Percentiles rank a stretch among this genome's conserved stretches.
Conservation (phyloP, 2,113 vertebrate species). For the Microcebus murinus region DNA sequence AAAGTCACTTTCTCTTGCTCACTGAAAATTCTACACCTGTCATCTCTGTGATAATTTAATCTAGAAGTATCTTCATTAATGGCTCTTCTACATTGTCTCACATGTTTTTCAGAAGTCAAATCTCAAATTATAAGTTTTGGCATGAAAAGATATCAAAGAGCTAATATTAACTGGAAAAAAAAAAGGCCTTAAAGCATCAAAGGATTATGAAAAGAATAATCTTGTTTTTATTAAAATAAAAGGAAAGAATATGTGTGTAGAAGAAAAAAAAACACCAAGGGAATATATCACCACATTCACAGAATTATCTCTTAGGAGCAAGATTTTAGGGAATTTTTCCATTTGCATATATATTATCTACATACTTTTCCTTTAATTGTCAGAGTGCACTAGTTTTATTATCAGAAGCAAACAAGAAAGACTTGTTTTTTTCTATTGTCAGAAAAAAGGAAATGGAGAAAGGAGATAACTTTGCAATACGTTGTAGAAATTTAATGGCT, state of each 20-base stretch:
- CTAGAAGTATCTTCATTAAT: background rate
- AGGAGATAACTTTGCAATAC: background rate
- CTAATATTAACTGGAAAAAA: background rate
- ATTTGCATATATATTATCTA: background rate
- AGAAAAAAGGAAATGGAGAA: background rate
- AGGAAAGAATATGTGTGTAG: background rate
- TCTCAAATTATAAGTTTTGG: constrained; percentile 10
- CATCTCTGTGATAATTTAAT: constrained; percentile 4
- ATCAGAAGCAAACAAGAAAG: background rate
- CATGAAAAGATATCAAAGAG: background rate
- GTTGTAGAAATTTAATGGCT: background rate
- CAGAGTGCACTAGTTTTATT: background rate
- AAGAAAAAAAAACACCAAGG: background rate
- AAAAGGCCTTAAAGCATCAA: background rate
- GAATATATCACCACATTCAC: background rate
- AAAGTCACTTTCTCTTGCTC: background rate
- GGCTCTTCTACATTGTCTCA: background rate
- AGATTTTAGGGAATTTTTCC: background rate
- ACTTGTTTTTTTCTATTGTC: background rate
- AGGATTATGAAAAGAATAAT: background rate
- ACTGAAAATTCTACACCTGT: background rate
- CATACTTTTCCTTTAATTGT: background rate
- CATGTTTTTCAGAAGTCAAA: constrained; percentile 25
- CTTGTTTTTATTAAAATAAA: background rate
- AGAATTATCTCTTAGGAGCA: background rate